These are phyloP conservation scores for Athalia cordata DNA, from an alignment of 2,888 invertebrate species.

Conservation along the genomic window DNA sequence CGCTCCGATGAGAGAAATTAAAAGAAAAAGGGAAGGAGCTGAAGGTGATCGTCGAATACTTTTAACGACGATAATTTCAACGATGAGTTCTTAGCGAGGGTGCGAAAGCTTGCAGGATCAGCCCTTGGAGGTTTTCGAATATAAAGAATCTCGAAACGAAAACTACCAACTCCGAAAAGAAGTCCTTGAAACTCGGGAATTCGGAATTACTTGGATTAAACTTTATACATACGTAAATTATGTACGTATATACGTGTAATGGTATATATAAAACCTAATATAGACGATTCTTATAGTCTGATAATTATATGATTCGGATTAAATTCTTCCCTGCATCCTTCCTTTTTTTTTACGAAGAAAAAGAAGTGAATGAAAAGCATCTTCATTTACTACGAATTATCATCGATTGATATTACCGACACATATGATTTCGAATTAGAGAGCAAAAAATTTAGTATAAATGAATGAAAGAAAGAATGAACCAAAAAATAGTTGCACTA, in stretches of 20 bases:
- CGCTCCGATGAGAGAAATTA: background rate
- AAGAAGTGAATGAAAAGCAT: no score
- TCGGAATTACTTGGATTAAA: background rate
- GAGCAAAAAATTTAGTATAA: no score
- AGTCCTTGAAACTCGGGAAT: background rate
- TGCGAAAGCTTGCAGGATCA: background rate
- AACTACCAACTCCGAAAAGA: background rate
- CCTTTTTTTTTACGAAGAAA: background rate
- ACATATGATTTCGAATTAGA: no score
- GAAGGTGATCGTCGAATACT: background rate
- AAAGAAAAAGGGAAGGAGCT: no score
- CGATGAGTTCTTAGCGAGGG: background rate
- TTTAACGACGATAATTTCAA: constrained; percentile 9
- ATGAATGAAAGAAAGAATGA: no score
- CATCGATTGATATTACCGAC: no score
- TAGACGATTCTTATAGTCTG: background rate
- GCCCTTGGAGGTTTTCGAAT: background rate
- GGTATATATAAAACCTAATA: background rate
- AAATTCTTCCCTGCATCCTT: no score
- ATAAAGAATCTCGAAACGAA: no score
- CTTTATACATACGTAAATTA: background rate
- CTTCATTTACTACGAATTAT: background rate
- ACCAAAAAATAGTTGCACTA: no score
- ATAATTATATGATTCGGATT: no score
- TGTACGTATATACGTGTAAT: background rate